phyloP scores from a whole-genome alignment of 2,888 invertebrate genomes.

The Aphodius sticticus region DNA sequence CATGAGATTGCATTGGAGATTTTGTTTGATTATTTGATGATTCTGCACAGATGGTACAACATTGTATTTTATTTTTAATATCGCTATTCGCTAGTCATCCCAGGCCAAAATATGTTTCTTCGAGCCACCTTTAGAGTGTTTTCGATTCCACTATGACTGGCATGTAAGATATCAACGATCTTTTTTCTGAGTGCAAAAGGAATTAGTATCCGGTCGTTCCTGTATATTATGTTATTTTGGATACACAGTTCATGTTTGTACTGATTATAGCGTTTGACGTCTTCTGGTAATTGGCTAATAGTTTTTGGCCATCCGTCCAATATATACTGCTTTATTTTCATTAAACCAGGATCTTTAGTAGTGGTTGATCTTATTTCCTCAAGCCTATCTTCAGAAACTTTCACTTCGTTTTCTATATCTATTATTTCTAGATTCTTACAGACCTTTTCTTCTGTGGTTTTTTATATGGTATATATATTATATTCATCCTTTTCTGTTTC shows the following conservation, averaged over 20 bases:
- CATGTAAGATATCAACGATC: background rate
- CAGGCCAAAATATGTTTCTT: constrained; percentile 15
- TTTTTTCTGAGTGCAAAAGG: background rate
- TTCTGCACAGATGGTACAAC: constrained; percentile 4
- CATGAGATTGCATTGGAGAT: background rate
- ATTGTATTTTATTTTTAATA: constrained; percentile 6
- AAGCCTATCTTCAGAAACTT: background rate
- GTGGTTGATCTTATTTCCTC: background rate
- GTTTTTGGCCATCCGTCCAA: constrained; percentile 10
- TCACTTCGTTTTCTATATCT: background rate
- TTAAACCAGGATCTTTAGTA: background rate
- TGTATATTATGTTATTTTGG: constrained; percentile 9
- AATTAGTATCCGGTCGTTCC: background rate
- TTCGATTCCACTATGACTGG: constrained; percentile 6
- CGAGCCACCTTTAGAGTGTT: background rate
- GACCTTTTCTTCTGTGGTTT: background rate
- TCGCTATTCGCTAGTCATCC: background rate
- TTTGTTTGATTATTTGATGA: background rate
- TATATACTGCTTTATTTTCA: constrained; percentile 9
- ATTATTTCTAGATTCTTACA: background rate
- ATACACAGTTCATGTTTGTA: constrained; percentile 17
- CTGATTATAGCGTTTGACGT: constrained; percentile 10
- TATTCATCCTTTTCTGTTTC: background rate
- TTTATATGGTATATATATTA: background rate
- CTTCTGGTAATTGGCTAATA: background rate